Conservation (phyloP, 2,888 invertebrate genomes). For the Scotopteryx bipunctaria region DNA sequence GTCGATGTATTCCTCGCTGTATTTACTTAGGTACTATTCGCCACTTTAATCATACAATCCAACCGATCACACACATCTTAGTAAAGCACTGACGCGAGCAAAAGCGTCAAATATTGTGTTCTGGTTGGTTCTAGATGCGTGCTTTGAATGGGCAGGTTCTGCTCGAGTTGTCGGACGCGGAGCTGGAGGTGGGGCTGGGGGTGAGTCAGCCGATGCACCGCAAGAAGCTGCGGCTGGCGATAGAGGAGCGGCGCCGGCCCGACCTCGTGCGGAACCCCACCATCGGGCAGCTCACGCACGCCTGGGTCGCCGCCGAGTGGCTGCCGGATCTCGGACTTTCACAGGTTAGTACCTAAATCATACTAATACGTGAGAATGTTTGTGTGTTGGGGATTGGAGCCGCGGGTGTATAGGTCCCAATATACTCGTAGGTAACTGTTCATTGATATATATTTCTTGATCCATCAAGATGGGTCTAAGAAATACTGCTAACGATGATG, state of each 20-base stretch:
- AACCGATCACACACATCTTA: conserved; percentile 20
- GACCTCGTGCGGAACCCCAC: conserved; percentile 93
- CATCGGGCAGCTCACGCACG: conserved; percentile 93
- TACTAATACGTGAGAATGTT: too few species aligned
- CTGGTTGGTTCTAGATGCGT: conserved; percentile 86
- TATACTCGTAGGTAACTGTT: too few species aligned
- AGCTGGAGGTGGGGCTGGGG: conserved; percentile 95
- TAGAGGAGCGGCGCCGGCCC: conserved; percentile 95
- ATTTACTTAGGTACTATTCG: too few species aligned
- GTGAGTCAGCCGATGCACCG: conserved; percentile 96
- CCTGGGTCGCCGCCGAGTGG: conserved; percentile 97
- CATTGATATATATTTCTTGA: too few species aligned
- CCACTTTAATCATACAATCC: background rate
- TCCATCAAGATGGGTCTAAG: too few species aligned
- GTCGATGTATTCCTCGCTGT: too few species aligned
- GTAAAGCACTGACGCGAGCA: conserved; percentile 65
- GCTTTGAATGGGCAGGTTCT: conserved; percentile 91
- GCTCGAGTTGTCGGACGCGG: conserved; percentile 94
- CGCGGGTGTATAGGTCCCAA: too few species aligned
- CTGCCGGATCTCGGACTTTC: conserved; percentile 95
- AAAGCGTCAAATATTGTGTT: conserved; percentile 83
- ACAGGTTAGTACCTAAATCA: conserved; percentile 83
- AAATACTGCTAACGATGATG: too few species aligned
- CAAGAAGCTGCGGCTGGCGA: conserved; percentile 95
- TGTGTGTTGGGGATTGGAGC: too few species aligned